phyloP scores from a whole-genome alignment of 2,888 invertebrate genomes.

The Chelonus formosanus region DNA sequence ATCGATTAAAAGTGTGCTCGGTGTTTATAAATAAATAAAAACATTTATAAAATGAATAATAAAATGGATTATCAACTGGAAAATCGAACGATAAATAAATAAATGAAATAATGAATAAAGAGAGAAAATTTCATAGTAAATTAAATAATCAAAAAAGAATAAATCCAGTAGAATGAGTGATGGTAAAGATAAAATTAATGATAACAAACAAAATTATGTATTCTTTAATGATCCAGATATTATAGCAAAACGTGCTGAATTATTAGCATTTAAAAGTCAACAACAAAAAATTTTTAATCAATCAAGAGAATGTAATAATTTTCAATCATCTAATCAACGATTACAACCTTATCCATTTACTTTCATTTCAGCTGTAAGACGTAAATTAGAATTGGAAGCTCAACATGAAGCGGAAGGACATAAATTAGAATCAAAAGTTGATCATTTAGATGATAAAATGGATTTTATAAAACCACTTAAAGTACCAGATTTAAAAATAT shows the following conservation, averaged over 20 bases:
- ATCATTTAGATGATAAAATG: slow-evolving; percentile 49
- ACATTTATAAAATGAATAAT: too few relatives aligned
- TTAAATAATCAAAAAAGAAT: slow-evolving; percentile 44
- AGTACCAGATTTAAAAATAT: slow-evolving; percentile 56
- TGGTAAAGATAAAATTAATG: slow-evolving; percentile 45
- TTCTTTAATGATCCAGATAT: slow-evolving; percentile 54
- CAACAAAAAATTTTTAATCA: slow-evolving; percentile 35
- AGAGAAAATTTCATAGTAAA: slow-evolving; percentile 17
- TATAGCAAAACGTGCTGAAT: slow-evolving; percentile 49
- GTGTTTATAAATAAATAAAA: too few relatives aligned
- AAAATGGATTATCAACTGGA: too few relatives aligned
- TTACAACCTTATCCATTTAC: slow-evolving; percentile 70
- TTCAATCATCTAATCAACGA: slow-evolving; percentile 48
- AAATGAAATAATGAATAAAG: too few relatives aligned
- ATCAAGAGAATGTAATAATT: slow-evolving; percentile 35
- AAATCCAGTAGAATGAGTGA: slow-evolving; percentile 25
- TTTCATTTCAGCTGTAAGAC: slow-evolving; percentile 70
- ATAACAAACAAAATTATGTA: slow-evolving; percentile 52
- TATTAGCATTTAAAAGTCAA: slow-evolving; percentile 32
- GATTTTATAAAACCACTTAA: slow-evolving; percentile 59
- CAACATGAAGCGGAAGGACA: slow-evolving; percentile 43
- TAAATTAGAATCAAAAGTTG: slow-evolving; percentile 31
- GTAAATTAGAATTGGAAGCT: slow-evolving; percentile 65
- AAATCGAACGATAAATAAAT: too few relatives aligned
- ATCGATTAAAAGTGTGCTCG: too few relatives aligned